Percentiles rank a stretch among this genome's conserved stretches.
Evolutionary conservation across 2,797 vertebrate species (phyloP).

Genomic region (Lophius americanus): DNA sequence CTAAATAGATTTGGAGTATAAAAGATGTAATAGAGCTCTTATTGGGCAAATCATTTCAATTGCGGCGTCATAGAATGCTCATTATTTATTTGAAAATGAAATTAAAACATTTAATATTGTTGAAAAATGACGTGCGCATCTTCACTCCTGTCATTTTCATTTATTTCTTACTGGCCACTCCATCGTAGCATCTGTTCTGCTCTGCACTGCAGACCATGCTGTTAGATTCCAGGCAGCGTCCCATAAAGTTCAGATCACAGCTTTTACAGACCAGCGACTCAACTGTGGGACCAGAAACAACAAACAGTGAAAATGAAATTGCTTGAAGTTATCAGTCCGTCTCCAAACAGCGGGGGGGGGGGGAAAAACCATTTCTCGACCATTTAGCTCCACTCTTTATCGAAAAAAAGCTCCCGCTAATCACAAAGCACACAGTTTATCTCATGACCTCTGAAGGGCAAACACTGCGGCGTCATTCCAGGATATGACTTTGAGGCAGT

Average conservation of each 20-base stretch:
- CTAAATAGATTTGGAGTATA: too few relatives aligned
- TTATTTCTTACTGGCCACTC: neutral
- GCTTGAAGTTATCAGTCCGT: neutral
- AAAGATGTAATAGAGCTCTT: too few relatives aligned
- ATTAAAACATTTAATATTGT: too few relatives aligned
- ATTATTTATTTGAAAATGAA: too few relatives aligned
- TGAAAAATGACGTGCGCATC: too few relatives aligned
- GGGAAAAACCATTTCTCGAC: too few relatives aligned
- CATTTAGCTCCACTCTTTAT: conserved; percentile 12
- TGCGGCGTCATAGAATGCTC: too few relatives aligned
- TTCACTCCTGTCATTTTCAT: too few relatives aligned
- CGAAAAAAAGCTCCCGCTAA: conserved; percentile 12
- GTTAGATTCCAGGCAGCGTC: neutral
- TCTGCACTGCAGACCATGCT: neutral
- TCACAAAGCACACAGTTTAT: conserved; percentile 28
- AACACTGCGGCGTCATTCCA: neutral
- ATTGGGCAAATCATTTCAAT: too few relatives aligned
- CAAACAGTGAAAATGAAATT: neutral
- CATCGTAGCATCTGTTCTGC: conserved; percentile 35
- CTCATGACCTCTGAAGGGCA: conserved; percentile 30
- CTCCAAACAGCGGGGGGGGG: neutral
- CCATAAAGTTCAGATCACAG: conserved; percentile 36
- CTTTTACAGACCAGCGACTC: conserved; percentile 60
- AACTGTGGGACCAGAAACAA: conserved; percentile 35
- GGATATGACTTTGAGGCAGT: conserved; percentile 18